These are phyloP conservation scores for Chironomus tentans DNA, from an alignment of 2,888 invertebrate genomes.

Conservation along the genomic window DNA sequence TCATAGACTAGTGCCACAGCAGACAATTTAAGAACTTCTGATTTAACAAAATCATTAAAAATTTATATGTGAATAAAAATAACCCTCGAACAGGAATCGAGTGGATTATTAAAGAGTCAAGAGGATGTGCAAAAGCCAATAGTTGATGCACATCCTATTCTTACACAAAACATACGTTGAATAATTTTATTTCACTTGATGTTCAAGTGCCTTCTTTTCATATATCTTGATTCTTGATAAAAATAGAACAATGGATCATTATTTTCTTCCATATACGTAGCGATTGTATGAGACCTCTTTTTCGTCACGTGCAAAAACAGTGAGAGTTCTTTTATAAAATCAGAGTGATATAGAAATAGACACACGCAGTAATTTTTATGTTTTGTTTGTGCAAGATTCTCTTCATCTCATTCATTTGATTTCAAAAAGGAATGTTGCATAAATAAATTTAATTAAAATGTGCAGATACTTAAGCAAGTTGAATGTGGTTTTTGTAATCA, in stretches of 20 bases:
- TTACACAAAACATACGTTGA: background rate
- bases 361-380: too few relatives aligned
- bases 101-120: slow-evolving; percentile 21
- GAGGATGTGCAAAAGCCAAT: slow-evolving; percentile 16
- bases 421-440: background rate
- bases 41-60: slow-evolving; percentile 18
- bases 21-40: too few relatives aligned
- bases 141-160: slow-evolving; percentile 15
- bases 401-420: background rate
- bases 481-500: background rate
- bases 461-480: background rate
- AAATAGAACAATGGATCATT: slow-evolving; percentile 22
- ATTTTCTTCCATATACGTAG: slow-evolving; percentile 12
- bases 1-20: too few relatives aligned
- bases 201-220: background rate
- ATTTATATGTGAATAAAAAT: background rate
- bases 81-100: background rate
- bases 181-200: background rate
- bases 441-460: background rate
- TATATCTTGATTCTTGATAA: background rate
- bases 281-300: background rate
- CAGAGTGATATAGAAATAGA: background rate
- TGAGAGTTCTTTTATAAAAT: background rate
- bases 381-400: too few relatives aligned
- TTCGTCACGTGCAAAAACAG: slow-evolving; percentile 18